phyloP scores from a whole-genome alignment of 2,888 invertebrate species.

The Rhorus exstirpatorius region DNA sequence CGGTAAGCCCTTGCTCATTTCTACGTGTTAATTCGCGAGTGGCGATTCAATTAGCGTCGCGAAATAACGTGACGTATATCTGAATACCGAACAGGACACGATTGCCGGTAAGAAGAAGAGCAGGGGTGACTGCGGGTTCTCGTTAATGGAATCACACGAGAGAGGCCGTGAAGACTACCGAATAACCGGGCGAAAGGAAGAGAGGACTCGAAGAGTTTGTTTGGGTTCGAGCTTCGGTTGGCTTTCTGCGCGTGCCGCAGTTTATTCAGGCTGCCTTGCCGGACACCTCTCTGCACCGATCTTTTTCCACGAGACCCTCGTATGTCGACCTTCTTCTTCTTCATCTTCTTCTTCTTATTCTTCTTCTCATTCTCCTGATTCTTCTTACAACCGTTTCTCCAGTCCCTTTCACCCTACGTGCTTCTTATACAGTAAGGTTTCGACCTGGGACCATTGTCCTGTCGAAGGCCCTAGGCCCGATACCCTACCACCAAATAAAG shows the following conservation, averaged over 20 bases:
- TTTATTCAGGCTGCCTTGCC: slow-evolving; percentile 75
- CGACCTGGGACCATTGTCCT: slow-evolving; percentile 74
- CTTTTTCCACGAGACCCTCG: slow-evolving; percentile 55
- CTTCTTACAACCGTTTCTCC: slow-evolving; percentile 43
- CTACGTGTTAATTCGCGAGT: slow-evolving; percentile 33
- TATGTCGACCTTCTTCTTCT: slow-evolving; percentile 26
- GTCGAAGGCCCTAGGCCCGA: slow-evolving; percentile 72
- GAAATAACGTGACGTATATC: slow-evolving; percentile 56
- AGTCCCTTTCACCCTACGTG: slow-evolving; percentile 2
- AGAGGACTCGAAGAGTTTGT: slow-evolving; percentile 65
- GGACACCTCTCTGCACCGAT: slow-evolving; percentile 67
- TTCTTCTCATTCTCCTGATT: slow-evolving; percentile 7
- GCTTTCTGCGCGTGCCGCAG: slow-evolving; percentile 74
- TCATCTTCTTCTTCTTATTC: slow-evolving; percentile 32
- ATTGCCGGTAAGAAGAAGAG: slow-evolving; percentile 18
- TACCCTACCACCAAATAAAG: slow-evolving; percentile 55
- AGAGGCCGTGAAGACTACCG: slow-evolving; percentile 55
- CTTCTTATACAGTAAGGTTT: slow-evolving; percentile 58
- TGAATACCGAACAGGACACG: slow-evolving; percentile 40
- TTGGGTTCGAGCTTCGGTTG: slow-evolving; percentile 71
- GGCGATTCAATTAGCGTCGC: slow-evolving; percentile 48
- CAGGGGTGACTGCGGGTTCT: slow-evolving; percentile 35
- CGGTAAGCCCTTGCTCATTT: not conserved
- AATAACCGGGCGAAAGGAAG: slow-evolving; percentile 43
- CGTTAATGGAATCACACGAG: slow-evolving; percentile 66